Base-by-base conservation (phyloP, 1,140 invertebrate species). In the Gonatopus flavifemur region DNA sequence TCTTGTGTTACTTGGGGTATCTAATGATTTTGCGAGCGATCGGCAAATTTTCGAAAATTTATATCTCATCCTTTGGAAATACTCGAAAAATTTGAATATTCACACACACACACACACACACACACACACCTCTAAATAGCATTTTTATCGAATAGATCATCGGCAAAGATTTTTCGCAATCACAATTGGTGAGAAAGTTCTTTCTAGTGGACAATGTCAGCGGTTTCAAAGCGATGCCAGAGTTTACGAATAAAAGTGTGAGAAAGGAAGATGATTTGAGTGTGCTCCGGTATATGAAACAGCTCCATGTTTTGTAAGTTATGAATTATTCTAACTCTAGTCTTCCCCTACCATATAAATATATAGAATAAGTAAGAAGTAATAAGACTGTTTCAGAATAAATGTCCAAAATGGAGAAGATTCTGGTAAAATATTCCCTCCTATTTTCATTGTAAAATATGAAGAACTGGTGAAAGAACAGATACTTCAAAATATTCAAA, bases 121-220 rank as follows among this genome's bases (percentile, higher is more conserved):
- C n/a, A n/a, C n/a, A n/a, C n/a, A n/a, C n/a, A n/a, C n/a, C n/a
- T n/a, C n/a, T n/a, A n/a, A n/a, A n/a, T n/a, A n/a, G n/a, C n/a
- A n/a, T n/a, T n/a, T n/a, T n/a, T n/a, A n/a, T n/a, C n/a, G n/a
- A n/a, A n/a, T n/a, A n/a, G n/a, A n/a, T n/a, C n/a, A n/a, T n/a
- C n/a, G n/a, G n/a, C n/a, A n/a, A 69, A 24, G 77, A 82, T 57
- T 62, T 67, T 55, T 79, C 79, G 24, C 72, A 83, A 31, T 84
- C 84, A 83, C 80, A 84, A 49, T 61, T 90, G 13, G 81, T 84
- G 0, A 76, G 83, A 44, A 80, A 88, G 48, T 88, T 89, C 65
- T 88, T 90, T 62, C 55, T 88, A 2, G 76, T 88, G 22, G 85
- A 89, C 54, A 80, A 71, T 41, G 55, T 81, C 9, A 81, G 76